Percentiles rank a stretch among this genome's conserved stretches.
Evolutionary conservation across 2,888 invertebrate genomes (phyloP).

Genomic region (Laothoe populi): DNA sequence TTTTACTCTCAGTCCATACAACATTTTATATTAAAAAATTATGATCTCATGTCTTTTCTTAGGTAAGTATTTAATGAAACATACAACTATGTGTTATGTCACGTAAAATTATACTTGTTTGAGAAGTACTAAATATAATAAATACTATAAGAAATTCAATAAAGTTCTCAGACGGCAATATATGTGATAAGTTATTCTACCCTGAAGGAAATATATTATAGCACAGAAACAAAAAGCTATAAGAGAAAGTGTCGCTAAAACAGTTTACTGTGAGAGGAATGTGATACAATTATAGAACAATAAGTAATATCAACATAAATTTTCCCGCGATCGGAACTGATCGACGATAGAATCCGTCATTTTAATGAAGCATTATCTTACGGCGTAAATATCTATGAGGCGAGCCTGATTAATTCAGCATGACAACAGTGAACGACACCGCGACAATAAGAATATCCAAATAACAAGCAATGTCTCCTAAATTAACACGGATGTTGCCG

Average conservation of each 20-base stretch:
- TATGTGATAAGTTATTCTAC: conserved; percentile 1
- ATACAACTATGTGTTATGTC: too few species aligned
- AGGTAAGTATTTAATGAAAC: too few species aligned
- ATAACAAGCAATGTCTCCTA: conserved; percentile 55
- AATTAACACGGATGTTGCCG: conserved; percentile 64
- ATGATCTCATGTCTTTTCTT: too few species aligned
- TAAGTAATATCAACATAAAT: conserved; percentile 18
- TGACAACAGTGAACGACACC: conserved; percentile 39
- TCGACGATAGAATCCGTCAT: conserved; percentile 2
- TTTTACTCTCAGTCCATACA: background rate
- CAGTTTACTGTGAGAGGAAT: conserved; percentile 14
- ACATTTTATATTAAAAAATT: background rate
- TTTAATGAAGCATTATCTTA: conserved; percentile 22
- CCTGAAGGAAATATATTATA: background rate
- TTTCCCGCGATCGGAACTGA: conserved; percentile 12
- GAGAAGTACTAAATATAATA: background rate
- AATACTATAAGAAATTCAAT: background rate
- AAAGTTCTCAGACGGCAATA: background rate
- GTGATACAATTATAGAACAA: conserved; percentile 23
- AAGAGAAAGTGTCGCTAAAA: conserved; percentile 21
- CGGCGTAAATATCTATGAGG: conserved; percentile 20
- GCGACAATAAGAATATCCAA: conserved; percentile 52
- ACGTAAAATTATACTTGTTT: too few species aligned
- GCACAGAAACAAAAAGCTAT: conserved; percentile 7
- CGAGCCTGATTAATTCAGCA: conserved; percentile 18